Evolutionary conservation across 2,888 invertebrate species (phyloP), one percentile per base, ranked within the genome.

Genomic region (Brachypterus glaber): DNA sequence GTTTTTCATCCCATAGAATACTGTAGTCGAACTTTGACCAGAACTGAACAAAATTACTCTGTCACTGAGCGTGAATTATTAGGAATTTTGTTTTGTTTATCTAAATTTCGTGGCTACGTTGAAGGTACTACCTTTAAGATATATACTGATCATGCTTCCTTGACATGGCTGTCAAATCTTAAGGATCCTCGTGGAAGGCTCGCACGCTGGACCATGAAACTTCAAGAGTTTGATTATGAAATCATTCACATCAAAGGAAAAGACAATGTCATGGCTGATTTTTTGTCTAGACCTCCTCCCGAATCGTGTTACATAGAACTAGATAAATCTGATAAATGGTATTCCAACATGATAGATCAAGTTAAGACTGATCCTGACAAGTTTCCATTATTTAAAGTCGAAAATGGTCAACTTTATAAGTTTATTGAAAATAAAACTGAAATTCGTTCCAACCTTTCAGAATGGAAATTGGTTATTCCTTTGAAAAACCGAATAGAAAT

Each of bases 31-130:
- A 39, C 37, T 17, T 30, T 49, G 12, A 40, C 39, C 9, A 33
- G 31, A 25, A 31, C 31, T 9, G 47, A 44, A 17, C 30, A 24
- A 14, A 48, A 43, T 14, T 39, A 38, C 21, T 27, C 32, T 2
- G 45, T 48, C 2, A 49, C 49, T 4, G 54, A 58, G 35, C 14
- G 41, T 21, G 56, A 57, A 39, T 40, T 48, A 17, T 36, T 53
- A 3, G 51, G 46, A 2, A 39, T 55, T 15, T 4, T 56, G n/a
- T n/a, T n/a, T n/a, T n/a, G n/a, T n/a, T n/a, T n/a, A n/a, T n/a
- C n/a, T n/a, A n/a, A n/a, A n/a, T 50, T 40, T 17, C 21, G 40
- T 27, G 37, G 40, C 9, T 53, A 46, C 29, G 31, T 49, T 1
- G 51, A 52, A 37, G 49, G 46, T 17, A 32, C 33, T 15, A 25